Evolutionary conservation across 1,140 invertebrate species (phyloP), one percentile per base, ranked within the genome.

Genomic region (Ladona fulva): DNA sequence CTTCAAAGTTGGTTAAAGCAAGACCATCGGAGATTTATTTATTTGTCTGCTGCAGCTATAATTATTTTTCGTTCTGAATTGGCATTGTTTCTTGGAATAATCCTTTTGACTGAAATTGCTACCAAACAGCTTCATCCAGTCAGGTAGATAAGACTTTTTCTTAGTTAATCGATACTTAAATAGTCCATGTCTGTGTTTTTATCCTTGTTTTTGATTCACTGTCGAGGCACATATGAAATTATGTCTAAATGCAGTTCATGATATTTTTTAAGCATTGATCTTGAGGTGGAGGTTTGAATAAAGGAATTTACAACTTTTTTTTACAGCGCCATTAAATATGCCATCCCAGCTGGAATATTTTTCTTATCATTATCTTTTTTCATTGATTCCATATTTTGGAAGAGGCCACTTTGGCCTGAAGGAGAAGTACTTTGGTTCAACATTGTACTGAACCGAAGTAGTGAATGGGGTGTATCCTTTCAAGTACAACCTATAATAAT

Each of bases 341-440:
- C 52, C 52, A 66, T 66, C 52, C 52, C 52, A 19, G 52, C 52
- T 78, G 95, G 93, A 42, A 79, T 94, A 75, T 83, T 88, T 75
- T 88, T 91, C 82, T 85, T 97, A 81, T 82, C 85, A 77, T 80
- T 94, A 24, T 96, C 96, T 5, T 87, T 99, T 37, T 78, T 88
- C 11, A 86, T 98, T 74, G 98, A 99, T 86, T 98, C 97, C 0
- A 89, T 94, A 80, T 97, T 99, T 85, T 99, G 98, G 98, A 87
- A 89, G 78, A 86, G 95, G 78, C 85, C 91, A 75, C 82, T 98
- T 1, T 99, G 98, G 98, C 97, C 98, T 0, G 98, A 99, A 88
- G 96, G 95, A 25, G 95, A 98, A 89, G 97, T 99, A 0, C 90
- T 99, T 75, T 98, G 93, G 90, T 99, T 95, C 85, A 99, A 99